Evolutionary conservation across 2,888 invertebrate species (phyloP), one percentile per base, ranked within the genome.

Genomic region (Coremacera marginata): DNA sequence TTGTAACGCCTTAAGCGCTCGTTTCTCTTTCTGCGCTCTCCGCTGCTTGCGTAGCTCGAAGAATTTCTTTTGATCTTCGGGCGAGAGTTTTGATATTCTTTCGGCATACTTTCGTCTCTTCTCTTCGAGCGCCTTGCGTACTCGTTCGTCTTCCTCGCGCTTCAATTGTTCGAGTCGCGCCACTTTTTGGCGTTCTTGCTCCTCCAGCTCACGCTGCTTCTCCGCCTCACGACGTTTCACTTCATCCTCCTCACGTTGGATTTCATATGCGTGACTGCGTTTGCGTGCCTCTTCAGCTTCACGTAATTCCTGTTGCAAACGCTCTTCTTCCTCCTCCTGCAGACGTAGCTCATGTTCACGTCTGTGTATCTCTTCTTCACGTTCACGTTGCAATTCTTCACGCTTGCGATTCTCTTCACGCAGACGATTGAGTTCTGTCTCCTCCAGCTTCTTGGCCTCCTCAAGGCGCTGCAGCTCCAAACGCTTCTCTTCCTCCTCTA

Each of bases 401-500:
- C 87, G 85, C 19, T 83, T 85, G 4, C 77, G 82, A 55, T 85
- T 83, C 63, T 89, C 89, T 77, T 86, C 86, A 37, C 82, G 83
- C 3, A 88, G 67, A 1, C 87, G 86, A 1, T 81, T 81, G 19
- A 88, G 78, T 79, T 89, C 89, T 49, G 84, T 84, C 70, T 85
- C 82, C 65, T 87, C 85, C 16, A 85, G 83, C 71, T 80, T 82
- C 44, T 84, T 84, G 3, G 84, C 82, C 65, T 84, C 83, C 75
- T 86, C 84, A n/a, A 87, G 55, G 2, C 84, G 83, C 71, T 85
- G 71, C 27, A 87, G 77, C 68, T 85, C 82, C 2, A 74, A 75
- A 0, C 87, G 86, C 76, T 86, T 84, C 75, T 89, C 87, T 57
- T 88, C 87, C 67, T 87, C 88, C 55, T 88, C 82, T 9, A 85